phyloP scores from a whole-genome alignment of 2,888 invertebrate species.

The Heliconius ethilla region DNA sequence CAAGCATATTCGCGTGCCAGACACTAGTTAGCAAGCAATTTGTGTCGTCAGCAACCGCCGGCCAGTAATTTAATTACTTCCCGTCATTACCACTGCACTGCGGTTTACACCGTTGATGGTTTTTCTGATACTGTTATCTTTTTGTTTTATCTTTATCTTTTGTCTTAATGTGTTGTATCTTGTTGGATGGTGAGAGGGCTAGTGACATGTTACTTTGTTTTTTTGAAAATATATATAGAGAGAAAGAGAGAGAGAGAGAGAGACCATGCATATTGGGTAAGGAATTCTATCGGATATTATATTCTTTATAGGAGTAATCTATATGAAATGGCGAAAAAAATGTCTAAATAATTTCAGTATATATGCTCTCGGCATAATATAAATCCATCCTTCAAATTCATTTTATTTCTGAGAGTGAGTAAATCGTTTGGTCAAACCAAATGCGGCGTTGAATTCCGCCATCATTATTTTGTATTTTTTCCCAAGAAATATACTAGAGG shows the following conservation, averaged over 20 bases:
- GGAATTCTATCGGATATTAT: too few species aligned
- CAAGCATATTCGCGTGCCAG: not conserved
- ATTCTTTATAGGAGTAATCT: too few species aligned
- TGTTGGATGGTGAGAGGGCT: not conserved
- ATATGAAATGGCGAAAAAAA: too few species aligned
- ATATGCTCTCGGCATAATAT: too few species aligned
- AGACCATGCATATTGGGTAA: too few species aligned
- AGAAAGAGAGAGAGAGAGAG: too few species aligned
- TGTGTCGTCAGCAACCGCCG: slow-evolving; percentile 40
- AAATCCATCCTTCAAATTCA: too few species aligned
- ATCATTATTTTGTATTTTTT: not conserved
- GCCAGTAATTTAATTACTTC: slow-evolving; percentile 45
- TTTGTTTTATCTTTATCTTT: not conserved
- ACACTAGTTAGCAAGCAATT: slow-evolving; percentile 26
- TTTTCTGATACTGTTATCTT: not conserved
- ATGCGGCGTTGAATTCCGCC: not conserved
- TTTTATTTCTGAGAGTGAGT: too few species aligned
- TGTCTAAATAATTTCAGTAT: too few species aligned
- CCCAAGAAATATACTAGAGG: too few species aligned
- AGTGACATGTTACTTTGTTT: not conserved
- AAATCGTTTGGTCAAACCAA: not conserved
- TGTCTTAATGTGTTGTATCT: slow-evolving; percentile 2
- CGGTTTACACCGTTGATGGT: slow-evolving; percentile 8
- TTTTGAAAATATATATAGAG: not conserved
- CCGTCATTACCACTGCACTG: slow-evolving; percentile 41